phyloP scores from a whole-genome alignment of 1,140 invertebrate genomes.

The Cydia fagiglandana region DNA sequence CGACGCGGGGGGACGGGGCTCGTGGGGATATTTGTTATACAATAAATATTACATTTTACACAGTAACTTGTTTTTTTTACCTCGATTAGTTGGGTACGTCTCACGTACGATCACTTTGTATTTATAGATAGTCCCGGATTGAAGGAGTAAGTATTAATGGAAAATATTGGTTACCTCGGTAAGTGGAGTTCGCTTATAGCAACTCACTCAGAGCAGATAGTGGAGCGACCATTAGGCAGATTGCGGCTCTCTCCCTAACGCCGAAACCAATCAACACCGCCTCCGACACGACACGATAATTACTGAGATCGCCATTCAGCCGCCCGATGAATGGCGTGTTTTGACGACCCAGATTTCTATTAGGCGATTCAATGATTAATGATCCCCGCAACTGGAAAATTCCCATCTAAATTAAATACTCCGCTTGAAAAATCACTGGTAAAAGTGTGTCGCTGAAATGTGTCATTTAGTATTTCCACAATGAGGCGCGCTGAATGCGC shows the following conservation, averaged over 20 bases:
- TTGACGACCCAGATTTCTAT: conserved; percentile 26
- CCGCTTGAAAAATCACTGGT: conserved; percentile 4
- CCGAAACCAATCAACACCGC: conserved; percentile 1
- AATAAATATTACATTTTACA: conserved; percentile 24
- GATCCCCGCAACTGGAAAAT: background rate
- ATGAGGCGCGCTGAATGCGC: conserved; percentile 16
- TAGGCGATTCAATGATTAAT: conserved; percentile 12
- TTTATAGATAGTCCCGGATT: background rate
- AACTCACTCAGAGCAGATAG: background rate
- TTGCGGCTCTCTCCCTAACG: background rate
- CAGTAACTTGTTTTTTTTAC: background rate
- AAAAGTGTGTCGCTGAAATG: conserved; percentile 9
- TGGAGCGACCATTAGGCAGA: background rate
- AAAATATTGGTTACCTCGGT: background rate
- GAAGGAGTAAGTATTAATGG: background rate
- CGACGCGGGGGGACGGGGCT: conserved; percentile 32
- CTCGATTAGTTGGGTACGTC: background rate
- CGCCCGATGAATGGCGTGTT: background rate
- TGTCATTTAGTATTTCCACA: conserved; percentile 29
- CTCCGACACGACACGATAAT: background rate
- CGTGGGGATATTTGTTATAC: conserved; percentile 15
- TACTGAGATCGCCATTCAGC: background rate
- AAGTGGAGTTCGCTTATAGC: background rate
- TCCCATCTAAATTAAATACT: conserved; percentile 15
- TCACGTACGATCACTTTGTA: background rate